Evolutionary conservation across 1,140 invertebrate genomes (phyloP).

Genomic region (Chlorops oryzae): DNA sequence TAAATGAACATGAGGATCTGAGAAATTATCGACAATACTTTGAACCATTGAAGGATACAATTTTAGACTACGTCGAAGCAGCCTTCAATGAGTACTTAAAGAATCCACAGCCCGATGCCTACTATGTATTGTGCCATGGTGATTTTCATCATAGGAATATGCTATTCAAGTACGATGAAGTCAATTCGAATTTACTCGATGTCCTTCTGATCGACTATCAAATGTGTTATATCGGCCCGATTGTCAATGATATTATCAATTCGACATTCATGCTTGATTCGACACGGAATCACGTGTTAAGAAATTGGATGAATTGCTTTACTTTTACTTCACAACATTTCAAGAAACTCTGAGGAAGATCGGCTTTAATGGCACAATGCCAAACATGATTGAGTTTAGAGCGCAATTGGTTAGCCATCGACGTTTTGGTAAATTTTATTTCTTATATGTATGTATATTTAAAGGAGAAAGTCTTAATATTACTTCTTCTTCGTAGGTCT

Average conservation of each 20-base stretch:
- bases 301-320: constrained; percentile 18
- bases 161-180: constrained; percentile 25
- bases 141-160: constrained; percentile 35
- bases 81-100: constrained; percentile 4
- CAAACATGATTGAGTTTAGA: too few relatives aligned
- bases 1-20: background rate
- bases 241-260: constrained; percentile 24
- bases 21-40: background rate
- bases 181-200: constrained; percentile 13
- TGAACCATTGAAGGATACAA: background rate
- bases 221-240: constrained; percentile 20
- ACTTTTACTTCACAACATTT: constrained; percentile 5
- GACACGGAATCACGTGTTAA: constrained; percentile 17
- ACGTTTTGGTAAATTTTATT: background rate
- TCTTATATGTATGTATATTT: constrained; percentile 4
- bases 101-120: background rate
- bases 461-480: too few relatives aligned
- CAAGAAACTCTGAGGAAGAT: background rate
- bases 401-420: too few relatives aligned
- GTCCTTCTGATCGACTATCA: constrained; percentile 35
- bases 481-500: too few relatives aligned
- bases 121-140: constrained; percentile 30
- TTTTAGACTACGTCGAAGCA: background rate
- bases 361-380: too few relatives aligned
- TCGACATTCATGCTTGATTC: constrained; percentile 26